Evolutionary conservation across 2,113 vertebrate genomes (phyloP), one percentile per base, ranked within the genome.

Genomic region (Coracopsis vasa): DNA sequence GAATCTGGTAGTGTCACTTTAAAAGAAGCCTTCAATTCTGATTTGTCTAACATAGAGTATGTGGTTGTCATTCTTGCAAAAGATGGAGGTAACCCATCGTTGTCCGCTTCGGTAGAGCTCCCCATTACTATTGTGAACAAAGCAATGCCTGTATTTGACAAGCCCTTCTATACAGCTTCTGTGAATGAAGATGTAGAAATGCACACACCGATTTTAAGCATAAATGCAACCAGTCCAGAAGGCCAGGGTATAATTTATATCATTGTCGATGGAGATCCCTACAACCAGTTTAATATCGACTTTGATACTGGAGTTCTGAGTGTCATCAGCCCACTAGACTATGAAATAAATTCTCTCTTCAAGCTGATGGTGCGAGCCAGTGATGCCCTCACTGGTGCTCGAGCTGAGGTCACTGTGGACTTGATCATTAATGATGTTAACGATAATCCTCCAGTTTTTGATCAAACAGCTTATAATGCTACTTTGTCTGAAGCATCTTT

Each of bases 101-200:
- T 99, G 35, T 99, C 98, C 41, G 98, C 99, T 2, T 98, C 67
- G 0, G 97, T 98, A 77, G 99, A 99, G 80, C 99, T 99, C 84
- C 98, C 99, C 17, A 99, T 99, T 83, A 99, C 99, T 37, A 99
- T 99, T 17, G 99, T 99, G 89, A 99, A 99, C 97, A 99, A 99
- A 98, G 99, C 99, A 3, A 99, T 99, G 99, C 99, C 99, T 41
- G 98, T 99, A 44, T 99, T 99, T 96, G 99, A 99, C 96, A 99
- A 99, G 80, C 98, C 99, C 7, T 99, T 99, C 97, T 99, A 99
- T 83, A 98, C 98, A 11, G 98, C 99, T 44, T 98, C 98, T 0
- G 97, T 99, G 72, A 98, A 98, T 61, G 99, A 99, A 97, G 99
- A 99, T 53, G 93, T 99, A n/a, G 97, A 97, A 83, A 98, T 98